These are phyloP conservation scores for Phaenicophaeus curvirostris DNA, from an alignment of 2,797 vertebrate genomes.

Conservation along the genomic window DNA sequence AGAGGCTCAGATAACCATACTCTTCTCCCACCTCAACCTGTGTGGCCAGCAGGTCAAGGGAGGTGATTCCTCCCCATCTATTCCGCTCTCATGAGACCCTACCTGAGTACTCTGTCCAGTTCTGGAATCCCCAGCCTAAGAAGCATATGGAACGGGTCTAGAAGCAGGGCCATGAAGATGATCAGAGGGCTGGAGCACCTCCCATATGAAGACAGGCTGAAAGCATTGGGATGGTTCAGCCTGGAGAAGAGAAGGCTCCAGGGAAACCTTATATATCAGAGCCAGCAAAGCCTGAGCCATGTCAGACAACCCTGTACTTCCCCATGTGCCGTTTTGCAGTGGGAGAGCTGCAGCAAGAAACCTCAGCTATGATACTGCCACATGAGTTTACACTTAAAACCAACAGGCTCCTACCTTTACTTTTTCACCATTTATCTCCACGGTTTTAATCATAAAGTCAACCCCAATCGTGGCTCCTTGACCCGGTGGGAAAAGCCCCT, in stretches of 20 bases:
- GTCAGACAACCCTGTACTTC: not conserved
- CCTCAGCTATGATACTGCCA: not conserved
- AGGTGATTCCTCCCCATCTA: too few species aligned
- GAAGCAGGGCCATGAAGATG: too few species aligned
- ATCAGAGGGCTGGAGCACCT: too few species aligned
- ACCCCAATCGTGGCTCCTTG: slow-evolving; percentile 99
- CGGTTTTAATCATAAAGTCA: slow-evolving; percentile 99
- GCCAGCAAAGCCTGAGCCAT: not conserved
- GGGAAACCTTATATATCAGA: not conserved
- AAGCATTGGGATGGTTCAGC: too few species aligned
- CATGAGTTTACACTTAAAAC: not conserved
- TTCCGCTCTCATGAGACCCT: too few species aligned
- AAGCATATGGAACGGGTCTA: too few species aligned
- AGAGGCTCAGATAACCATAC: not conserved
- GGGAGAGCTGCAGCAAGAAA: not conserved
- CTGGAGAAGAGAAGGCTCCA: too few species aligned
- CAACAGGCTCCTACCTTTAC: slow-evolving; percentile 86
- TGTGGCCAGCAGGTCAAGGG: too few species aligned
- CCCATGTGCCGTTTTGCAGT: not conserved
- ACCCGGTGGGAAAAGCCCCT: slow-evolving; percentile 98
- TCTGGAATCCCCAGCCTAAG: too few species aligned
- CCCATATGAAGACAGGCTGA: too few species aligned
- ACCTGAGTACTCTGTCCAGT: too few species aligned
- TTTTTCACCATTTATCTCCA: slow-evolving; percentile 98
- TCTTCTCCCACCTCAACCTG: too few species aligned